Base-by-base conservation (phyloP, 2,113 vertebrate genomes). In the Meriones unguiculatus region DNA sequence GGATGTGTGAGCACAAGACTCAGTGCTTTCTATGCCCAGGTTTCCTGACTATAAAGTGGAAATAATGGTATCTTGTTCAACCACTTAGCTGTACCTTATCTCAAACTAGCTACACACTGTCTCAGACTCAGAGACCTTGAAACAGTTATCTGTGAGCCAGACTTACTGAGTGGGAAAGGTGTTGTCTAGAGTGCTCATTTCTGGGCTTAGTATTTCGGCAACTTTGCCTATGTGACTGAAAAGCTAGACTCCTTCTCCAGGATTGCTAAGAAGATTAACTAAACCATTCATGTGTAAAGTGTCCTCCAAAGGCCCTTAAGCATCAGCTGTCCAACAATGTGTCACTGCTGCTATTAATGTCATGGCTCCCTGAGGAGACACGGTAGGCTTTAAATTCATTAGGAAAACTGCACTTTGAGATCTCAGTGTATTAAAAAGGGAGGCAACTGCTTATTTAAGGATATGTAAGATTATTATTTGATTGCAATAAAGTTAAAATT, bases 211-310 rank as follows among this genome's bases (percentile, higher is more conserved):
- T 69, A 52, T 88, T 89, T 93, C 1, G 0, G 4, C 88, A 70
- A 89, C 82, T 94, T 78, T 65, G 17, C 17, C 25, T 70, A 0
- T n/a, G 10, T 30, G 93, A 77, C 5, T 52, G 8, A 87, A 95
- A 9, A 67, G n/a, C 78, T 35, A 64, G 1, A 35, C 70, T 90
- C 75, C 70, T 93, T 70, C n/a, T 67, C 54, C 8, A 64, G 38
- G 13, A 46, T 41, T 96, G 12, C 41, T 65, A 76, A 87, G 77
- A 93, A 52, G 18, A 89, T 86, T 59, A 92, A 81, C 32, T 94
- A 93, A 85, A 90, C 69, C 25, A 65, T 70, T 69, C 72, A 32
- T 52, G 12, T 87, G 17, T 78, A 91, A 76, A 87, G 20, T 20
- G 50, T 67, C 54, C 92, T 73, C 13, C 4, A 77, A 75, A 90